A percentile compares a stretch with the other conserved stretches of the same genome.
phyloP scores from a whole-genome alignment of 2,113 vertebrate species.

The Petroica traversi region DNA sequence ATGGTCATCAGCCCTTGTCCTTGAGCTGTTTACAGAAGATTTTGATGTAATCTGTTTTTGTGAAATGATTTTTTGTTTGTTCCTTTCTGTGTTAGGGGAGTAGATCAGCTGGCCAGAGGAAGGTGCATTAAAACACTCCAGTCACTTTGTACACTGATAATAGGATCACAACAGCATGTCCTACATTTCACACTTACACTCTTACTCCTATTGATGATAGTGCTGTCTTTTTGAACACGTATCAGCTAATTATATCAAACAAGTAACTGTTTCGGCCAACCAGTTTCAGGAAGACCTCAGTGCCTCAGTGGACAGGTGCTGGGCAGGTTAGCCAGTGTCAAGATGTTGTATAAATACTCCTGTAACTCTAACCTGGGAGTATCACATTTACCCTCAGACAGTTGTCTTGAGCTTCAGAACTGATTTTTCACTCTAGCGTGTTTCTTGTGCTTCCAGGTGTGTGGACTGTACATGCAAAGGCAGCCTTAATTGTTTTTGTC shows the following conservation, averaged over 20 bases:
- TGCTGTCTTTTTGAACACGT: not conserved
- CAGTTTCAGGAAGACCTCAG: not conserved
- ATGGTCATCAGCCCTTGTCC: not conserved
- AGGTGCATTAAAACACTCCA: not conserved
- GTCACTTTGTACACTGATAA: fast-evolving
- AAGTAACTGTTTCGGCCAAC: not conserved
- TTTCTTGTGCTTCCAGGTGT: not conserved
- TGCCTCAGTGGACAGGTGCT: not conserved
- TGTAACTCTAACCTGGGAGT: not conserved
- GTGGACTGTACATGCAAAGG: not conserved
- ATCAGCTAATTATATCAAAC: not conserved
- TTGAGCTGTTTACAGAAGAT: not conserved
- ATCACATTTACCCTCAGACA: not conserved
- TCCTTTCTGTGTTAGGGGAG: not conserved
- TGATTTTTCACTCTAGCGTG: not conserved
- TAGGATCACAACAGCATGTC: not conserved
- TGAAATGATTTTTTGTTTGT: not conserved
- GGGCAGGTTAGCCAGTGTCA: not conserved
- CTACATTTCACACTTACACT: fast-evolving
- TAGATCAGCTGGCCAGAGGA: not conserved
- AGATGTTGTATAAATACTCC: not conserved
- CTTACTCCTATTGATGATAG: not conserved
- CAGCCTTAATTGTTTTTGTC: not conserved
- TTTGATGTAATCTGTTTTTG: not conserved
- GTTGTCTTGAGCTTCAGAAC: not conserved